Conservation (phyloP, 2,797 vertebrate genomes). For the Sparus aurata region DNA sequence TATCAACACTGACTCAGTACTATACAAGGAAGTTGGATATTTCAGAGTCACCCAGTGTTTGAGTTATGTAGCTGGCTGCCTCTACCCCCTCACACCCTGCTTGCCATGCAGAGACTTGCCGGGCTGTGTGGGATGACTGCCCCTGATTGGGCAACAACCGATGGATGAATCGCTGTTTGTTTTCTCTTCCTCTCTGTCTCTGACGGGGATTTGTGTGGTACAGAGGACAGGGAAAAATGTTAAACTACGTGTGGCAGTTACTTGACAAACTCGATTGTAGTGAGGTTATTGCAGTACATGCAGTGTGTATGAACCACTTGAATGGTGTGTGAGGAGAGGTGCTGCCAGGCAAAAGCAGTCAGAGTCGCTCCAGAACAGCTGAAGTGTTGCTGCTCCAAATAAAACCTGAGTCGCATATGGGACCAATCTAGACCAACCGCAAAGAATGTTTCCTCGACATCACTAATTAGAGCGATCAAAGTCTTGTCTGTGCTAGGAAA, state of each 20-base stretch:
- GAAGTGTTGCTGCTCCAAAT: slow-evolving; percentile 12
- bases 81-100: slow-evolving; percentile 63
- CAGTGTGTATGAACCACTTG: background rate
- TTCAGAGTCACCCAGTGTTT: slow-evolving; percentile 24
- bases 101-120: slow-evolving; percentile 77
- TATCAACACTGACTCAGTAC: slow-evolving; percentile 1
- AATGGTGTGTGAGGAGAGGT: background rate
- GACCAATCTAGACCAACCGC: slow-evolving; percentile 51
- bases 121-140: slow-evolving; percentile 65
- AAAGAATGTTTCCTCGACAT: slow-evolving; percentile 49
- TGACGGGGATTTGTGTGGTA: slow-evolving; percentile 16
- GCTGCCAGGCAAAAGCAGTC: slow-evolving; percentile 3
- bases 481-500: slow-evolving; percentile 9
- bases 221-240: slow-evolving; percentile 2
- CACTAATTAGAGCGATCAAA: slow-evolving; percentile 58
- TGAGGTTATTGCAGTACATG: background rate
- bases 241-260: background rate
- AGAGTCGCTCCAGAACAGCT: slow-evolving; percentile 7
- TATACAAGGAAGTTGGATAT: slow-evolving; percentile 13
- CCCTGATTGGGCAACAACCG: slow-evolving; percentile 65
- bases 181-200: background rate
- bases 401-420: slow-evolving; percentile 66
- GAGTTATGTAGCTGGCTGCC: slow-evolving; percentile 27
- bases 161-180: slow-evolving; percentile 72
- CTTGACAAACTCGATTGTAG: background rate